These are phyloP conservation scores for Scaptomyza tumidula DNA, from an alignment of 2,888 invertebrate genomes.

Conservation along the genomic window DNA sequence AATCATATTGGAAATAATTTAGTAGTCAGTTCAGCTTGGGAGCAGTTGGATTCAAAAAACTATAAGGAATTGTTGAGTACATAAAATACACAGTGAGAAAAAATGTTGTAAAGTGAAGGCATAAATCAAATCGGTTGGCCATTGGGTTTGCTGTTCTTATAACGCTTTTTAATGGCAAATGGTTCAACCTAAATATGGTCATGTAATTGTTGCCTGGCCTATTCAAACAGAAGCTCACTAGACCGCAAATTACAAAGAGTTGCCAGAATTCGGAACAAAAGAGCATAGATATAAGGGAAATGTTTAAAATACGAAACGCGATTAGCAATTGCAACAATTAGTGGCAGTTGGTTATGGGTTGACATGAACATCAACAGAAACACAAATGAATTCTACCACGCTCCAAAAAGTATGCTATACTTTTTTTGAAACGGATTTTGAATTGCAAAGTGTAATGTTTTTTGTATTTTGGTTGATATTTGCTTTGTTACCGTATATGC, in stretches of 20 bases:
- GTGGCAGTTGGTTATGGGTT: conserved; percentile 3
- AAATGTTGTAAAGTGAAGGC: too few relatives aligned
- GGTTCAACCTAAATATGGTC: conserved; percentile 34
- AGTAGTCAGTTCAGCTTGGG: conserved; percentile 31
- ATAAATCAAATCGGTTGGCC: too few relatives aligned
- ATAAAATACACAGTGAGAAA: background rate
- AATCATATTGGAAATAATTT: conserved; percentile 80
- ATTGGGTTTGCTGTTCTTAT: conserved; percentile 4
- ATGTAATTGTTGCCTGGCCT: conserved; percentile 50
- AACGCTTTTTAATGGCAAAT: conserved; percentile 16
- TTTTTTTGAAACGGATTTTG: too few relatives aligned
- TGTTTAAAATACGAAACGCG: conserved; percentile 16
- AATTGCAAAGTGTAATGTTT: background rate
- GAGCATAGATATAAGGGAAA: conserved; percentile 36
- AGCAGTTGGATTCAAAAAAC: conserved; percentile 2
- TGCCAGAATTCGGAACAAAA: conserved; percentile 27
- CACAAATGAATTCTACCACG: background rate
- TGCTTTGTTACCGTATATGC: conserved; percentile 17
- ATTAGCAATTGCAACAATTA: conserved; percentile 13
- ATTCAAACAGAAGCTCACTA: conserved; percentile 37
- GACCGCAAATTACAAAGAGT: conserved; percentile 52
- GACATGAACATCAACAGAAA: background rate
- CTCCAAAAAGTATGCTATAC: conserved; percentile 18
- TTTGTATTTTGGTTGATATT: too few relatives aligned
- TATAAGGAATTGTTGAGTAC: conserved; percentile 1